A percentile compares a stretch with the other conserved stretches of the same genome.
Conservation (phyloP, 2,888 invertebrate genomes). For the Hydraecia micacea region DNA sequence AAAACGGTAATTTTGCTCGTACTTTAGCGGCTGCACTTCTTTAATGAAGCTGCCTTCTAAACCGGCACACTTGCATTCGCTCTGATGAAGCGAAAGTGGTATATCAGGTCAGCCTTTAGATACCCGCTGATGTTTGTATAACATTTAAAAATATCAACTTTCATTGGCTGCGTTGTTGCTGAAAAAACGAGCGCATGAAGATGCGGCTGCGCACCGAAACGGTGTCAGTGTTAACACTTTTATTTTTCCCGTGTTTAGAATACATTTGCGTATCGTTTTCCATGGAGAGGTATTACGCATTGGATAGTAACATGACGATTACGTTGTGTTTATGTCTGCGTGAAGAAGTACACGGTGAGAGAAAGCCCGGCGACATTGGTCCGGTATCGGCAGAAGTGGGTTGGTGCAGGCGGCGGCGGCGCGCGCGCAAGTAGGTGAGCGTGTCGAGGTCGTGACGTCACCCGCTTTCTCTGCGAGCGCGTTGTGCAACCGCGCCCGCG, state of each 20-base stretch:
- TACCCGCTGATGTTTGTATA: slow-evolving; percentile 49
- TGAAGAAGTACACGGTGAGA: slow-evolving; percentile 69
- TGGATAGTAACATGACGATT: slow-evolving; percentile 59
- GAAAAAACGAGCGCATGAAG: slow-evolving; percentile 43
- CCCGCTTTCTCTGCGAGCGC: slow-evolving; percentile 88
- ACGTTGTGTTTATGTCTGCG: slow-evolving; percentile 64
- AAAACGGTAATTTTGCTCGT: slow-evolving; percentile 25
- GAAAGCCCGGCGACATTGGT: slow-evolving; percentile 85
- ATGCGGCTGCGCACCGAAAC: slow-evolving; percentile 39
- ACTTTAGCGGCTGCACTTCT: slow-evolving; percentile 10
- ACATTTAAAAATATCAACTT: slow-evolving; percentile 57
- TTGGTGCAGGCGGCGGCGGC: slow-evolving; percentile 78
- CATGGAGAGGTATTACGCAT: slow-evolving; percentile 62
- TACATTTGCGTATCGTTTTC: slow-evolving; percentile 49
- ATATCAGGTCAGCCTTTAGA: slow-evolving; percentile 65
- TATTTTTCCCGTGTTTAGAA: slow-evolving; percentile 54
- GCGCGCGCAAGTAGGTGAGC: slow-evolving; percentile 88
- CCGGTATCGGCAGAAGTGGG: slow-evolving; percentile 83
- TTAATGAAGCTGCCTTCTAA: slow-evolving; percentile 59
- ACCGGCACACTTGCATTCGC: slow-evolving; percentile 67
- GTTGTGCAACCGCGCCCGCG: slow-evolving; percentile 82
- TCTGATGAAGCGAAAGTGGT: slow-evolving; percentile 76
- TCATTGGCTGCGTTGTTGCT: slow-evolving; percentile 48
- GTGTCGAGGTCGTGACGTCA: slow-evolving; percentile 90
- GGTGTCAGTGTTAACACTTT: slow-evolving; percentile 55